Evolutionary conservation across 2,797 vertebrate genomes (phyloP), one percentile per base, ranked within the genome.

Genomic region (Emys orbicularis): DNA sequence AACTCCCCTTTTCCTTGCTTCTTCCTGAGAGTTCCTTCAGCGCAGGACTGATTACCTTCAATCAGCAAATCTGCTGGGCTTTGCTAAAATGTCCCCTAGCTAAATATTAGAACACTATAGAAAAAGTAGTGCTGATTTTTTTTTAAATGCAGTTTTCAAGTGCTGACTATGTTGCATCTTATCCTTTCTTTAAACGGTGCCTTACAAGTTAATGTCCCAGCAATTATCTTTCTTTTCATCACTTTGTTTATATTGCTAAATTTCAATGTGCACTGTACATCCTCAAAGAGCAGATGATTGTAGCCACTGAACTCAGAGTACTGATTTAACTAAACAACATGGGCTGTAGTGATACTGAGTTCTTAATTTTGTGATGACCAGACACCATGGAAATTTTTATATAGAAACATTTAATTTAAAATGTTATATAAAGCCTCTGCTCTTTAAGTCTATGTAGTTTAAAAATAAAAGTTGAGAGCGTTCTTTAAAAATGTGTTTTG

Each of bases 151-250:
- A 49, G 15, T 88, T 88, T 91, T 88, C 81, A 59, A 79, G 9
- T 97, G 95, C 97, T 98, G 96, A 98, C 93, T 89, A 2, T 49
- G 84, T 77, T 49, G 84, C 90, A 97, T 97, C 94, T 98, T 97
- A 97, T 94, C 84, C 77, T n/a, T 79, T 56, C 88, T 92, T 81
- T 83, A 83, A 90, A 85, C 41, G 85, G 21, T 44, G 50, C 41
- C 61, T 50, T 84, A 25, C 37, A 84, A 57, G n/a, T 89, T 81
- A 79, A 47, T 85, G 54, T 53, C 90, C 83, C 93, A 81, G 95
- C 89, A 98, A 96, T 98, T 93, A 96, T 88, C 76, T 96, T 91
- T 92, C 90, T 97, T 95, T 95, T 76, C 59, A 89, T 93, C 93
- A 81, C 34, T 93, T 92, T 89, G 91, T 76, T 47, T 84, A 89